These are phyloP conservation scores for Sinelater perroti DNA, from an alignment of 2,888 invertebrate species.

Conservation along the genomic window DNA sequence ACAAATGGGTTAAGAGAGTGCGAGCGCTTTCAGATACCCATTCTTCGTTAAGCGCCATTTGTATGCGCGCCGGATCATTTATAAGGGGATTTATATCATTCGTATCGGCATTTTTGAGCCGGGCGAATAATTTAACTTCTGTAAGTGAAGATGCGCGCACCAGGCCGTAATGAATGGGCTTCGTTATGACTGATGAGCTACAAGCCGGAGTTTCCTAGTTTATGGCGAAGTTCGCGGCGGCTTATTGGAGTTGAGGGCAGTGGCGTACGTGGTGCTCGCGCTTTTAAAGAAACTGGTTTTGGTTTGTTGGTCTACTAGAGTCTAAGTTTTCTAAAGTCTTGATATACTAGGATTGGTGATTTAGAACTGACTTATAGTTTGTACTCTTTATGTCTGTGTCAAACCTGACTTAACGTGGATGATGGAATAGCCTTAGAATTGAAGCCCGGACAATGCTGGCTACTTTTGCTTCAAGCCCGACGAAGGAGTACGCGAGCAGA, in stretches of 20 bases:
- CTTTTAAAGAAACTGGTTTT: too few species aligned
- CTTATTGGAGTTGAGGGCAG: conserved; percentile 13
- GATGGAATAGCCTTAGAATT: too few species aligned
- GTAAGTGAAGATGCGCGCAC: conserved; percentile 38
- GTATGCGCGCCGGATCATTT: conserved; percentile 32
- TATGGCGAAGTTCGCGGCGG: conserved; percentile 5
- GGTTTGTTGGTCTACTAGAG: too few species aligned
- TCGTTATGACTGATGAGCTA: conserved; percentile 28
- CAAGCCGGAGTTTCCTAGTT: conserved; percentile 23
- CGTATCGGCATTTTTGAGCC: conserved; percentile 27
- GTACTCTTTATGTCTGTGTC: too few species aligned
- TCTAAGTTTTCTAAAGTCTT: too few species aligned
- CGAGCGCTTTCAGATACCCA: conserved; percentile 25
- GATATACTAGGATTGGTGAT: too few species aligned
- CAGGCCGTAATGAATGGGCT: conserved; percentile 32
- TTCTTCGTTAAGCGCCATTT: conserved; percentile 31
- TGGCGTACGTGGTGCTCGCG: conserved; percentile 14
- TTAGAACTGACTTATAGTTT: too few species aligned
- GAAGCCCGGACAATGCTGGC: too few species aligned
- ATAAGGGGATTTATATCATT: conserved; percentile 38
- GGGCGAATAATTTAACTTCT: conserved; percentile 38
- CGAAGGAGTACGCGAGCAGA: too few species aligned
- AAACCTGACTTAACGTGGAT: too few species aligned
- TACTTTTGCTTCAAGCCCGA: too few species aligned
- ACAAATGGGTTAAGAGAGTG: conserved; percentile 28